phyloP scores from a whole-genome alignment of 2,113 vertebrate species.

The Mastomys coucha region DNA sequence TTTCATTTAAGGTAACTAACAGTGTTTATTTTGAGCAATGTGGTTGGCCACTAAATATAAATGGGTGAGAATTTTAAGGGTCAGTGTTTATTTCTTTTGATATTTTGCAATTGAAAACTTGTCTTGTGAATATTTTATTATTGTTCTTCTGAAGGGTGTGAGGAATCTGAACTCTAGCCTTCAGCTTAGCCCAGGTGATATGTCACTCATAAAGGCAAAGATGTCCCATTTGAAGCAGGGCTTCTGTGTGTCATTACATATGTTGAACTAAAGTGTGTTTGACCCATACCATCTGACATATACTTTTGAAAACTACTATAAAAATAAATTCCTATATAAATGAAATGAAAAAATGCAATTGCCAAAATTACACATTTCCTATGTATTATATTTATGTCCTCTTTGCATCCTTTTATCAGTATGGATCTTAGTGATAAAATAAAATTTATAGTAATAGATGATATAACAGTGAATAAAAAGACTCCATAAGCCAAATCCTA shows the following conservation, averaged over 20 bases:
- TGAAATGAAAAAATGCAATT: not conserved
- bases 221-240: not conserved
- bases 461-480: not conserved
- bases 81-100: not conserved
- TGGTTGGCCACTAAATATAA: not conserved
- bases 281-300: not conserved
- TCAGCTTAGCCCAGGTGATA: not conserved
- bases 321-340: not conserved
- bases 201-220: not conserved
- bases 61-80: not conserved
- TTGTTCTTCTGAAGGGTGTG: not conserved
- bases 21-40: not conserved
- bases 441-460: not conserved
- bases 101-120: not conserved
- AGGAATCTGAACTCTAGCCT: not conserved
- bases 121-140: not conserved
- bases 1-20: not conserved
- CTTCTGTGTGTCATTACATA: not conserved
- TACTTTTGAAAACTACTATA: not conserved
- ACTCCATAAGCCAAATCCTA: not conserved
- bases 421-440: not conserved
- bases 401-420: not conserved
- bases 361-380: not conserved
- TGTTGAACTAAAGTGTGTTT: not conserved
- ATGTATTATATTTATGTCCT: not conserved